Evolutionary conservation across 2,888 invertebrate genomes (phyloP).

Genomic region (Synergus umbraculus): DNA sequence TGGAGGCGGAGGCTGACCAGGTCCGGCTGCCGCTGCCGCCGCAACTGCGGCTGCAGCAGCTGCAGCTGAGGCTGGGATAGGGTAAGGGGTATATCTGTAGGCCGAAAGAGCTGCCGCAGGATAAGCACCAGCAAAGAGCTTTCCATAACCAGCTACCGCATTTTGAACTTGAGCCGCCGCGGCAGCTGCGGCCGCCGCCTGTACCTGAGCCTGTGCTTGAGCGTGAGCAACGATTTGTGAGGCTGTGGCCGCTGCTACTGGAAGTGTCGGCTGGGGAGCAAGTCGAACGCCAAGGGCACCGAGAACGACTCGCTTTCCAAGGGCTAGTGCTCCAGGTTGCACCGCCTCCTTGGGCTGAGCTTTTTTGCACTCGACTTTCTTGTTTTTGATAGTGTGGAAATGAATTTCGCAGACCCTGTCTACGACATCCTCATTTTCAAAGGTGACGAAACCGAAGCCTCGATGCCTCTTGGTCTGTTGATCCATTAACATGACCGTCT

Average conservation of each 20-base stretch:
- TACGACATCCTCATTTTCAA: conserved; percentile 94
- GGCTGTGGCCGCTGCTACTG: conserved; percentile 79
- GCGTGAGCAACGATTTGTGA: conserved; percentile 78
- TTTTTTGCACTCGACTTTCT: conserved; percentile 94
- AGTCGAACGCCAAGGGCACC: conserved; percentile 85
- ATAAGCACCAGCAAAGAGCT: conserved; percentile 79
- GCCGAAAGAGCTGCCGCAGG: conserved; percentile 78
- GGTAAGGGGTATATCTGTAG: conserved; percentile 73
- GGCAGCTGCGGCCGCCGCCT: conserved; percentile 78
- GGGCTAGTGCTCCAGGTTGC: conserved; percentile 83
- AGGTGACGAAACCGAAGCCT: conserved; percentile 94
- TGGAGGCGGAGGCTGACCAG: conserved; percentile 79
- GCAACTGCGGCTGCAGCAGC: conserved; percentile 74
- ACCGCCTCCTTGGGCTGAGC: conserved; percentile 95
- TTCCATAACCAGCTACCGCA: conserved; percentile 83
- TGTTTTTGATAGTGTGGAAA: conserved; percentile 95
- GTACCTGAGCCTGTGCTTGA: conserved; percentile 77
- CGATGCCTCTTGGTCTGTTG: conserved; percentile 95
- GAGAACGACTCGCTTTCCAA: conserved; percentile 85
- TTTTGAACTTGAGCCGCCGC: conserved; percentile 81
- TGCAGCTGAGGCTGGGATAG: conserved; percentile 72
- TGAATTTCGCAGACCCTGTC: conserved; percentile 96
- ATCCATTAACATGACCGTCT: conserved; percentile 96
- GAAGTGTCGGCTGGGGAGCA: conserved; percentile 82
- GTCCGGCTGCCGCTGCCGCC: conserved; percentile 79